These are phyloP conservation scores for Acanthornis magna DNA, from an alignment of 2,797 vertebrate genomes.

Conservation along the genomic window DNA sequence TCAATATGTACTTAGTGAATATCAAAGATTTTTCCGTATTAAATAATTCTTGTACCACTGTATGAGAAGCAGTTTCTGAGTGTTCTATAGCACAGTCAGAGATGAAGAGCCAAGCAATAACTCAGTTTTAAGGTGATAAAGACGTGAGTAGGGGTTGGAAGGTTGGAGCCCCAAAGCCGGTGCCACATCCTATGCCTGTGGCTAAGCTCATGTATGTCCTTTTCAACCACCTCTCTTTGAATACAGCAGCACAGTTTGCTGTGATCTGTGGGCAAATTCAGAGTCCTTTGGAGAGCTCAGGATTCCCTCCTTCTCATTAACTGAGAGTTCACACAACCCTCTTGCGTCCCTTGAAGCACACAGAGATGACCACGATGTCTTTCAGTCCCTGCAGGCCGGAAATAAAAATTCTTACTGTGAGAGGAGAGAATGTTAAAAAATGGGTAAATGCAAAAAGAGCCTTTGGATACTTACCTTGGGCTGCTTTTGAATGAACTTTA, in stretches of 20 bases:
- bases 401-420: not conserved
- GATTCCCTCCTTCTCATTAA: not conserved
- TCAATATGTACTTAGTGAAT: not conserved
- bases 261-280: not conserved
- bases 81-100: not conserved
- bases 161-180: not conserved
- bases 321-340: not conserved
- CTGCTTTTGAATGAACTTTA: constrained; percentile 21
- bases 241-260: not conserved
- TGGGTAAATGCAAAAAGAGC: not conserved
- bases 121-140: not conserved
- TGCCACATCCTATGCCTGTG: not conserved
- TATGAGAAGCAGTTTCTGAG: not conserved
- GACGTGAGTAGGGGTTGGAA: not conserved
- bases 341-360: not conserved
- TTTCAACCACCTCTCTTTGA: not conserved
- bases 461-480: not conserved
- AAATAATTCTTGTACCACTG: not conserved
- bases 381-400: not conserved
- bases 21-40: not conserved
- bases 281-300: not conserved
- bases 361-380: not conserved
- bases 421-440: not conserved
- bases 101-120: not conserved
- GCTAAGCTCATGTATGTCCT: not conserved